These are phyloP conservation scores for Varanus komodoensis DNA, from an alignment of 2,113 vertebrate species.

Conservation along the genomic window DNA sequence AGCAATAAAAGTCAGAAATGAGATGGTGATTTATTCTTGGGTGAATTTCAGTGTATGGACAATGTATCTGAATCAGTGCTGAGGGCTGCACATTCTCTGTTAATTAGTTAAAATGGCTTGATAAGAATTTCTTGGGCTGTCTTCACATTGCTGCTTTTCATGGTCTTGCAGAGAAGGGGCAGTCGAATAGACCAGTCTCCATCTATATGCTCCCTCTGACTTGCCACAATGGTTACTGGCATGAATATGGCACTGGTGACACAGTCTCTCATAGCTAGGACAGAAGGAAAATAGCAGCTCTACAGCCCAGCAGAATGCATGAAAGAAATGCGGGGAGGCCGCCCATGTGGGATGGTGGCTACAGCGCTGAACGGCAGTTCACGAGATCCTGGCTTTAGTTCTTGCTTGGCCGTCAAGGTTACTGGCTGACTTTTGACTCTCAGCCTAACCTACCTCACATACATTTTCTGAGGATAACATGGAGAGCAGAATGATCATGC, in stretches of 20 bases:
- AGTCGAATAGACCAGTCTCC: not conserved
- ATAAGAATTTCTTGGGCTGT: slow-evolving; percentile 7
- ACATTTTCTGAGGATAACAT: too few relatives aligned
- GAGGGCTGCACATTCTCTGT: not conserved
- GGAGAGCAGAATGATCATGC: too few relatives aligned
- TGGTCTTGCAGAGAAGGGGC: not conserved
- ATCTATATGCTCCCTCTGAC: not conserved
- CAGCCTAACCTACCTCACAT: too few relatives aligned
- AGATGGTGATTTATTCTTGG: slow-evolving; percentile 9
- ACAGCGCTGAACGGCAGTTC: too few relatives aligned
- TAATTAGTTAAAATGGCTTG: slow-evolving; percentile 9
- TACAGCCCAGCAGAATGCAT: not conserved
- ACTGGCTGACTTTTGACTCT: too few relatives aligned
- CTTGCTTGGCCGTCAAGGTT: too few relatives aligned
- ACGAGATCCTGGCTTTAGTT: too few relatives aligned
- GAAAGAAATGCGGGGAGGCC: not conserved
- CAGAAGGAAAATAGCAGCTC: not conserved
- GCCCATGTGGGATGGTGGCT: too few relatives aligned
- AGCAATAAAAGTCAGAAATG: slow-evolving; percentile 19
- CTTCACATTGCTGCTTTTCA: not conserved
- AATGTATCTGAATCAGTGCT: slow-evolving; percentile 4
- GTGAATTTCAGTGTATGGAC: slow-evolving; percentile 6
- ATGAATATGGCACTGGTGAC: not conserved
- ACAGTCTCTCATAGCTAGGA: not conserved
- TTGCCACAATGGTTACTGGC: not conserved